Conservation (phyloP, 2,113 vertebrate genomes). For the Sebastes fasciatus region DNA sequence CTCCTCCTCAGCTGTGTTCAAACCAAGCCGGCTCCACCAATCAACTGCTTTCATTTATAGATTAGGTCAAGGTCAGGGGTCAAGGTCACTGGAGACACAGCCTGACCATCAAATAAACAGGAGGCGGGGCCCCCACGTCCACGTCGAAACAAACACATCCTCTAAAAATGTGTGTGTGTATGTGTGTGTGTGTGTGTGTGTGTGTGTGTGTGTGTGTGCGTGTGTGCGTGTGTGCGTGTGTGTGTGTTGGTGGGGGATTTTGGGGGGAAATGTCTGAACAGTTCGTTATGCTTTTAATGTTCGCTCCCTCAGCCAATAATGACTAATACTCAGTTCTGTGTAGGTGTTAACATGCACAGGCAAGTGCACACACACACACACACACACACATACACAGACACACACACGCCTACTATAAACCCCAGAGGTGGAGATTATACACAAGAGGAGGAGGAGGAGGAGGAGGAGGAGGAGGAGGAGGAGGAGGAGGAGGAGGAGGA, state of each 20-base stretch:
- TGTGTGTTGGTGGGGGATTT: constrained; percentile 23
- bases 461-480: no score
- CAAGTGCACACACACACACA: background rate
- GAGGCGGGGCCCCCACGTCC: background rate
- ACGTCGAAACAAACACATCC: no score
- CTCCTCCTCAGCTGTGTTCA: background rate
- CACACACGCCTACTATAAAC: no score
- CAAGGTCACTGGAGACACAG: background rate
- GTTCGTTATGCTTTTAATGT: constrained; percentile 35
- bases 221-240: constrained; percentile 12
- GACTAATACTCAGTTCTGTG: constrained; percentile 3
- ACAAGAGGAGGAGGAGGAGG: background rate
- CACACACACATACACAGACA: background rate
- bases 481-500: background rate
- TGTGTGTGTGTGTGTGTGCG: no score
- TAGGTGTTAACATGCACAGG: background rate
- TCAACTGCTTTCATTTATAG: constrained; percentile 7
- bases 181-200: no score
- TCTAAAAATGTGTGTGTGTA: no score
- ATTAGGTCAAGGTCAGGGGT: constrained; percentile 15
- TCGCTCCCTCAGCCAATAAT: background rate
- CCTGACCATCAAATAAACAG: background rate
- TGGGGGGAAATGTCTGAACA: constrained; percentile 9
- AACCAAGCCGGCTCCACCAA: constrained; percentile 18
- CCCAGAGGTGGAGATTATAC: no score